Evolutionary conservation across 2,888 invertebrate genomes (phyloP), one percentile per base, ranked within the genome.

Genomic region (Cataglyphis rosenhaueri): DNA sequence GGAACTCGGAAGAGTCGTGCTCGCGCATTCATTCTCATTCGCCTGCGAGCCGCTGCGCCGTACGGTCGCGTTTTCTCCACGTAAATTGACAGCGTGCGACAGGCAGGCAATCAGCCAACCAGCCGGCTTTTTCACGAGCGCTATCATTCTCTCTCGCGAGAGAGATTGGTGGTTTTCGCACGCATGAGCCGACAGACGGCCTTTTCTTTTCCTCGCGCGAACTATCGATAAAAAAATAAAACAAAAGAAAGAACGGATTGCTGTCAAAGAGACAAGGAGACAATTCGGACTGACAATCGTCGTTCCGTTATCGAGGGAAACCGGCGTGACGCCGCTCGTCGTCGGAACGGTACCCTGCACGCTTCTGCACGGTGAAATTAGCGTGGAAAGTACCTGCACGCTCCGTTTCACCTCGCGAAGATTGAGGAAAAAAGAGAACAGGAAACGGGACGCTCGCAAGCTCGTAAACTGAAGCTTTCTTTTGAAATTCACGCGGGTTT

Each of bases 1-100:
- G 91, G 90, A 90, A 90, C 91, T 90, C 89, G 90, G 91, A 90
- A 90, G 90, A 91, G 83, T 82, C 81, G 61, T 73, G 81, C 83
- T 65, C 75, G 83, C 83, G 83, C 83, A 61, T 75, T 84, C 90
- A 90, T 90, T 90, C 90, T 84, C 90, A 90, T 90, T 90, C 90
- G 88, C 78, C 84, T 82, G 90, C 88, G 91, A 88, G 84, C 88
- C 88, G 90, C 85, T 76, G 84, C 59, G 83, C 21, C 74, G 87
- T 57, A 81, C 71, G 85, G 86, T 88, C 81, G 81, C 35, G 41
- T 64, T 41, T 41, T 48, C 29, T 1, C 15, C n/a, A 0, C n/a
- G 10, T 12, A 2, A 65, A 29, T 15, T 65, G 68, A 9, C 41
- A 18, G 44, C 21, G 32, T 15, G 55, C 38, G 68, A 10, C 48